Base-by-base conservation (phyloP, 2,797 vertebrate genomes). In the Micromesistius poutassou region DNA sequence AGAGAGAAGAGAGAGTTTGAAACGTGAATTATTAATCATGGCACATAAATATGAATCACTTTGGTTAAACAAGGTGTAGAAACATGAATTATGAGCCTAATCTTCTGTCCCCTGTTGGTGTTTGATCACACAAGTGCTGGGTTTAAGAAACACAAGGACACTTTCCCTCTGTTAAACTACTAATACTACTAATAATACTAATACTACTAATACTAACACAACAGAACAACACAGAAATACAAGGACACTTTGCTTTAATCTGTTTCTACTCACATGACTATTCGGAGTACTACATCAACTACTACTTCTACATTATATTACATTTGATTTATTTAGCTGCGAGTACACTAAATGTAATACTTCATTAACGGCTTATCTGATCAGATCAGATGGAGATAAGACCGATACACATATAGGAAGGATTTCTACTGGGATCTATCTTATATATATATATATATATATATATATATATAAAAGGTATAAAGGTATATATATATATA, bases 21-120 rank as follows among this genome's bases (percentile, higher is more conserved):
- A 77, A 78, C 55, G 79, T 92, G 79, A 91, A 94, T 92, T 90
- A 93, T 92, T 93, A 81, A 93, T 87, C 86, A 87, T 85, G 83
- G 77, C 86, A 80, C 78, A 90, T 86, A 86, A 86, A 90, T 89
- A 89, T 90, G 86, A 90, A 83, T 87, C 30, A 72, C 76, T 88
- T 80, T 81, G 84, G 84, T 91, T 91, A 85, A 91, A 91, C 87
- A 90, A 87, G 87, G 87, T 91, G 88, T 87, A 84, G 82, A 85
- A 88, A 91, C 80, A 88, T 88, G 83, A 91, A 90, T 86, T 84
- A 90, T 85, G 81, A 79, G 79, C 79, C 81, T 87, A 84, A 89
- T 87, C 84, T 82, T 14, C 73, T 83, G 50, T 10, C 75, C 35
- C 74, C 70, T 80, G 50, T 66, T 28, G 62, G n/a, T 25, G 2